A percentile compares a stretch with the other conserved stretches of the same genome.
Conservation (phyloP, 2,113 vertebrate species). For the Nycticebus coucang region DNA sequence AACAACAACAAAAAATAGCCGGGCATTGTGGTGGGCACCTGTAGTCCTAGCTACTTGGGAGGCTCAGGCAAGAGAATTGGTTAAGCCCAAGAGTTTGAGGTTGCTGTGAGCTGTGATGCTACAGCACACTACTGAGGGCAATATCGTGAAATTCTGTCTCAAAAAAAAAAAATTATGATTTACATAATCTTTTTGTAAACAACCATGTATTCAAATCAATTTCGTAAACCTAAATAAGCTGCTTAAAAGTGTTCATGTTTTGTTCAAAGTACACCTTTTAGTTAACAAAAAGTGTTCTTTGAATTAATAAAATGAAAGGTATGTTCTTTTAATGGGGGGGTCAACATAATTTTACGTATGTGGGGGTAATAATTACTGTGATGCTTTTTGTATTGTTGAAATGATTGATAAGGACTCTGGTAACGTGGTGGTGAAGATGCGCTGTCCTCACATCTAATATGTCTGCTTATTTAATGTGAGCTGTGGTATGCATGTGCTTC, state of each 20-base stretch:
- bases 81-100: too few relatives aligned
- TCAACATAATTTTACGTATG: background rate
- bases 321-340: background rate
- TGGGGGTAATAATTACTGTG: constrained; percentile 34
- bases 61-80: too few relatives aligned
- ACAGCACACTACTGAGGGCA: too few relatives aligned
- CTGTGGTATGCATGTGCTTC: constrained; percentile 80
- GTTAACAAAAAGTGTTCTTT: constrained; percentile 77
- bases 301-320: constrained; percentile 47
- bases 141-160: too few relatives aligned
- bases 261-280: constrained; percentile 72
- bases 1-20: too few relatives aligned
- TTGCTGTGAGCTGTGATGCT: too few relatives aligned
- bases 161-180: background rate
- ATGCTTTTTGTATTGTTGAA: constrained; percentile 39
- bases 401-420: background rate
- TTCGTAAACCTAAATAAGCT: constrained; percentile 83
- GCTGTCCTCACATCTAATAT: constrained; percentile 14
- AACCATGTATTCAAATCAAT: constrained; percentile 32
- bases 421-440: background rate
- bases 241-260: constrained; percentile 67
- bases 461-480: constrained; percentile 73
- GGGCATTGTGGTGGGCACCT: too few relatives aligned
- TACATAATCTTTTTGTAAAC: constrained; percentile 52
- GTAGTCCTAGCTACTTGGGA: too few relatives aligned